These are phyloP conservation scores for Chirona hameri DNA, from an alignment of 2,888 invertebrate species.

Conservation along the genomic window DNA sequence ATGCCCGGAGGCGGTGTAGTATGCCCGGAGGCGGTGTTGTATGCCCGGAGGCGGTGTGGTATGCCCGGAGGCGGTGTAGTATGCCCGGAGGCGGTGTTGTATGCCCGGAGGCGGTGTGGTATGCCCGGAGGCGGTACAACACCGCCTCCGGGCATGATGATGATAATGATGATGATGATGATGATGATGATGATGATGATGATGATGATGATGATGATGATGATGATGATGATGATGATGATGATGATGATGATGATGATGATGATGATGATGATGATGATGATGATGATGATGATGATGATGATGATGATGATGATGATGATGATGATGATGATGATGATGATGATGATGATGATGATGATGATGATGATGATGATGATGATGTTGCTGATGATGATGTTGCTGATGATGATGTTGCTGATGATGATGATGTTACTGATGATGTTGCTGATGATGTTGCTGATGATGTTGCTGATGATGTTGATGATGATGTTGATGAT, in stretches of 20 bases:
- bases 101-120: too few relatives aligned
- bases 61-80: too few relatives aligned
- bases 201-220: not conserved
- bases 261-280: not conserved
- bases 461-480: too few relatives aligned
- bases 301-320: not conserved
- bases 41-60: too few relatives aligned
- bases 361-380: not conserved
- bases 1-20: too few relatives aligned
- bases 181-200: not conserved
- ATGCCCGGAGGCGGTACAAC: too few relatives aligned
- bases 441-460: too few relatives aligned
- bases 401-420: too few relatives aligned
- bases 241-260: not conserved
- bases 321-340: not conserved
- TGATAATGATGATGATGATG: not conserved
- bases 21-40: too few relatives aligned
- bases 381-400: too few relatives aligned
- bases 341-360: not conserved
- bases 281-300: not conserved
- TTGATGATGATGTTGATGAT: not conserved
- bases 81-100: too few relatives aligned
- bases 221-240: not conserved
- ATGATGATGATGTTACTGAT: too few relatives aligned
- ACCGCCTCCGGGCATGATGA: not conserved